Evolutionary conservation across 2,888 invertebrate species (phyloP).

Genomic region (Conus canariensis): DNA sequence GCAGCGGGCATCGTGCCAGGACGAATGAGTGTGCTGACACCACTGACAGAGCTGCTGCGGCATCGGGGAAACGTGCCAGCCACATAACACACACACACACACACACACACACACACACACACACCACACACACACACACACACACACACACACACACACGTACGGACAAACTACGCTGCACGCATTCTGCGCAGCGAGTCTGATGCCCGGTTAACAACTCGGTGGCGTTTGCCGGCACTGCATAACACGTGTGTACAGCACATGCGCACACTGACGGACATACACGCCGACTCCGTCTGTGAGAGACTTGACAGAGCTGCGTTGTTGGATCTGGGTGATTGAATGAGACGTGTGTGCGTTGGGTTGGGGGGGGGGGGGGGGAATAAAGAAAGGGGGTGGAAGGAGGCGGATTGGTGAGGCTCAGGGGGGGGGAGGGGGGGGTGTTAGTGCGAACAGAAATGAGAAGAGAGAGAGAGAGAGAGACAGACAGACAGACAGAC

Average conservation of each 20-base stretch:
- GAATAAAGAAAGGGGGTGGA: too few relatives aligned
- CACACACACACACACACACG: background rate
- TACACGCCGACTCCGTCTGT: too few relatives aligned
- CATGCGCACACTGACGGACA: background rate
- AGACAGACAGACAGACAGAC: background rate
- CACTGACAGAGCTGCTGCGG: background rate
- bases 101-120: background rate
- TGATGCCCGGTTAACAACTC: too few relatives aligned
- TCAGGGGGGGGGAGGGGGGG: too few relatives aligned
- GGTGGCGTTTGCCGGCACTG: too few relatives aligned
- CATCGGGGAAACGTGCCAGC: background rate
- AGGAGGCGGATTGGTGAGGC: too few relatives aligned
- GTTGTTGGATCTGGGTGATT: background rate
- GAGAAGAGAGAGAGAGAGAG: background rate
- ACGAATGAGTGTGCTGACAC: background rate
- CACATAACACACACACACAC: slow-evolving; percentile 17
- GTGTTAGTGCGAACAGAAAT: too few relatives aligned
- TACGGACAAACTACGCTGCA: too few relatives aligned
- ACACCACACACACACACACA: background rate
- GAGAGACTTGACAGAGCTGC: background rate
- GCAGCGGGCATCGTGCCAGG: too few relatives aligned
- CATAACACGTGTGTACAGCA: background rate
- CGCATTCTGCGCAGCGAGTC: too few relatives aligned
- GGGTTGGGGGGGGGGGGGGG: too few relatives aligned
- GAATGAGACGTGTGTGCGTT: too few relatives aligned